These are phyloP conservation scores for Megaceryle torquata DNA, from an alignment of 2,113 vertebrate species.

Conservation along the genomic window DNA sequence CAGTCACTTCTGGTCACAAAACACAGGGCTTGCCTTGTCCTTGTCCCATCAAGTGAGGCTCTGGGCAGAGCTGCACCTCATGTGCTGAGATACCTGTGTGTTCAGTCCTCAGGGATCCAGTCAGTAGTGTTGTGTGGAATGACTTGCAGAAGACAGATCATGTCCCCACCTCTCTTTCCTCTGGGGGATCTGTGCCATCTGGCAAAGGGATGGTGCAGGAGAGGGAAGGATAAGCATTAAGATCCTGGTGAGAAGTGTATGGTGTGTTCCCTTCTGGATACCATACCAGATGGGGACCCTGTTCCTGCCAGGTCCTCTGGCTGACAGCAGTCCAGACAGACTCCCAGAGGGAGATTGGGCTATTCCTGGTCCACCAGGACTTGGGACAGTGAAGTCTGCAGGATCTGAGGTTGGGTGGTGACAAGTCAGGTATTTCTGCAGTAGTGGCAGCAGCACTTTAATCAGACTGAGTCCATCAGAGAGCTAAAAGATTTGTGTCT, in stretches of 20 bases:
- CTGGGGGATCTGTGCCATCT: accelerated
- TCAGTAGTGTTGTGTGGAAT: background rate
- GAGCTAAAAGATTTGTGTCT: background rate
- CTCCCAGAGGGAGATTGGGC: background rate
- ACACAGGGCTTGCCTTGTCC: accelerated
- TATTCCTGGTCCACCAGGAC: background rate
- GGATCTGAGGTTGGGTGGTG: background rate
- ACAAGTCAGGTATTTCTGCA: background rate
- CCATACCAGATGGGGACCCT: background rate
- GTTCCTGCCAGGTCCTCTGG: background rate
- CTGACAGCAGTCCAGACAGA: background rate
- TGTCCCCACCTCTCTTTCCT: background rate
- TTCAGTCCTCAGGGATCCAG: background rate
- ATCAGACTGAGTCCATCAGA: background rate
- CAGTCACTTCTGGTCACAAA: background rate
- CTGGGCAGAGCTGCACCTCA: background rate
- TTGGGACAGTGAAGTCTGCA: background rate
- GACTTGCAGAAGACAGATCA: accelerated
- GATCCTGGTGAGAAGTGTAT: background rate
- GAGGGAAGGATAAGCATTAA: background rate
- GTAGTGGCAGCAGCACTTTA: background rate
- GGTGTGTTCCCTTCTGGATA: background rate
- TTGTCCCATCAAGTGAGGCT: accelerated
- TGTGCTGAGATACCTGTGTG: accelerated
- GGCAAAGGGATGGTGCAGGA: background rate